Percentiles rank a stretch among this genome's conserved stretches.
phyloP scores from a whole-genome alignment of 2,888 invertebrate genomes.

The Azorinus chamasolen region DNA sequence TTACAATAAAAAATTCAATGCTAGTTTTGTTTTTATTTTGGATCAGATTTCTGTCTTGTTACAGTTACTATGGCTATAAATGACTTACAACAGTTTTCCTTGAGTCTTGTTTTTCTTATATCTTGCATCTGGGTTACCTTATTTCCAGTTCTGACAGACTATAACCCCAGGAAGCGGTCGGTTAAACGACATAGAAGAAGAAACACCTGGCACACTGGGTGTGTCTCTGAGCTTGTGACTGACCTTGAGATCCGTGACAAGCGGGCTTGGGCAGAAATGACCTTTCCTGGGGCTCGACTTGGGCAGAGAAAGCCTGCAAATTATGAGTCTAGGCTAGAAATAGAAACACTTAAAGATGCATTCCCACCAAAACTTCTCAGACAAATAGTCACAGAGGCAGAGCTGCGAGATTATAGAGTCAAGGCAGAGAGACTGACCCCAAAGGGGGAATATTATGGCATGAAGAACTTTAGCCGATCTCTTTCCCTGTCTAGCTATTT shows the following conservation, averaged over 20 bases:
- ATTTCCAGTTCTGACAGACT: too few relatives aligned
- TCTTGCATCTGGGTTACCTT: too few relatives aligned
- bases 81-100: too few relatives aligned
- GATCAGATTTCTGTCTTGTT: too few relatives aligned
- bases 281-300: conserved; percentile 45
- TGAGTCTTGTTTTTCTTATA: too few relatives aligned
- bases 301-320: conserved; percentile 36
- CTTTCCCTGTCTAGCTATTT: conserved; percentile 54
- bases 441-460: conserved; percentile 63
- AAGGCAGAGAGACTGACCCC: conserved; percentile 57
- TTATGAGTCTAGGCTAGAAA: conserved; percentile 37
- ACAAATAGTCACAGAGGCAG: conserved; percentile 49
- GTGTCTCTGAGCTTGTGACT: conserved; percentile 39
- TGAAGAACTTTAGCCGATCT: conserved; percentile 54
- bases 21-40: too few relatives aligned
- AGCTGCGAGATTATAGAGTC: conserved; percentile 58
- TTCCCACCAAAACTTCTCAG: conserved; percentile 53
- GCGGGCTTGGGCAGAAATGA: conserved; percentile 47
- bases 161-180: neutral
- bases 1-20: too few relatives aligned
- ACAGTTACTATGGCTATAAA: too few relatives aligned
- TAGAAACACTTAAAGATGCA: conserved; percentile 41
- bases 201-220: conserved; percentile 57
- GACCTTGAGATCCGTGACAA: conserved; percentile 57
- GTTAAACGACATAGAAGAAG: conserved; percentile 21